phyloP scores from a whole-genome alignment of 1,140 invertebrate genomes.

The Tribolium madens region DNA sequence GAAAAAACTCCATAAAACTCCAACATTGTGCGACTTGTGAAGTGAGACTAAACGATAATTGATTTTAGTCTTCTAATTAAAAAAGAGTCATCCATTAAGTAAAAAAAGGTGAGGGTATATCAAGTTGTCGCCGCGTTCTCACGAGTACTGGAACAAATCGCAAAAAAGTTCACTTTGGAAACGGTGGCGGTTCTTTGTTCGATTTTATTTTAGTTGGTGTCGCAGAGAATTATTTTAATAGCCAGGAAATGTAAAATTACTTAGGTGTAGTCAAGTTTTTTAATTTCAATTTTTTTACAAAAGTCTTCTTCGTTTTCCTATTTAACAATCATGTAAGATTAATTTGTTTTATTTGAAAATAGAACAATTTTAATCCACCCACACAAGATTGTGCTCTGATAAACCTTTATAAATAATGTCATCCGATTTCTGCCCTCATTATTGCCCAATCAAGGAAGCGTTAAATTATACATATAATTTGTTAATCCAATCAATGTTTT shows the following conservation, averaged over 20 bases:
- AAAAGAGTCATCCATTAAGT: conserved; percentile 21
- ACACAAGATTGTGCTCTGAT: neutral
- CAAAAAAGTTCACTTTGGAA: conserved; percentile 1
- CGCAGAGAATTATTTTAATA: conserved; percentile 33
- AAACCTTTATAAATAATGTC: neutral
- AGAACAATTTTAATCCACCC: conserved; percentile 1
- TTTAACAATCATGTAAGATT: too few relatives aligned
- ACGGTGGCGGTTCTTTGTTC: conserved; percentile 34
- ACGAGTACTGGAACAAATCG: conserved; percentile 20
- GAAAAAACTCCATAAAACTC: conserved; percentile 18
- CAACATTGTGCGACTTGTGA: neutral
- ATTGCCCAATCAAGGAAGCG: neutral
- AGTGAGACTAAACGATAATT: conserved; percentile 37
- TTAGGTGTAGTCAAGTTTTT: neutral
- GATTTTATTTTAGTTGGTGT: conserved; percentile 41
- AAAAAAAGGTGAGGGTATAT: conserved; percentile 15
- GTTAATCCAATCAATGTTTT: neutral
- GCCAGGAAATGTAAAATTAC: conserved; percentile 32
- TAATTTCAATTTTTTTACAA: too few relatives aligned
- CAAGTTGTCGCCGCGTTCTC: conserved; percentile 39
- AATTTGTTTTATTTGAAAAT: neutral
- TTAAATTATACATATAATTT: neutral
- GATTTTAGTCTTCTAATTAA: conserved; percentile 33
- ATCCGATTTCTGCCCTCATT: neutral
- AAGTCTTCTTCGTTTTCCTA: neutral